Base-by-base conservation (phyloP, 2,888 invertebrate genomes). In the Euzophera pinguis region DNA sequence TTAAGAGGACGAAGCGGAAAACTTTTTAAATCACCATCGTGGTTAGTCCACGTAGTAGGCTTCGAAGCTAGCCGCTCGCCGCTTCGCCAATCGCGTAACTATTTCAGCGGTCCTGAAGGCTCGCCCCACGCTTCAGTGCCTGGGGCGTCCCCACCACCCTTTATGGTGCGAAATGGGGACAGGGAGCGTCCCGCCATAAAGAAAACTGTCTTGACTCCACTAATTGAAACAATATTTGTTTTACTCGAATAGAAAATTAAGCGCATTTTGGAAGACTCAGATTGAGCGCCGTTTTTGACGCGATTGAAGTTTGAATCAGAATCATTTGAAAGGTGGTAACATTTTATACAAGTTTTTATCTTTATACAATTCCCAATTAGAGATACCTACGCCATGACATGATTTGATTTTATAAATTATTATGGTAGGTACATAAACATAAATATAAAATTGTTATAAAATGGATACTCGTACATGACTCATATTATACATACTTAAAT, bases 171-270 rank as follows among this genome's bases (percentile, higher is more conserved):
- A 65, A 85, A 83, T 80, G 81, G 81, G 88, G 83, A 76, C 84
- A 87, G 84, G 89, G 89, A 80, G 88, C 82, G 88, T 81, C 86
- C 79, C 78, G 62, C 74, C 74, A 85, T 88, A 87, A 87, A 89
- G 89, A 85, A 88, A 84, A 82, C 80, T 72, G 84, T 86, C 89
- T 89, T 84, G 70, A 67, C 69, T 70, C 63, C 67, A 66, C 77
- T 84, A 84, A 87, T 88, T 87, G 86, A 78, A 78, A 78, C 82
- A 75, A 79, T 84, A 78, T 85, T 86, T 83, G 84, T 67, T 73
- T 73, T 66, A 59, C 63, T 60, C 39, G 59, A 52, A 55, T 55
- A n/a, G 50, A 35, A 69, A 71, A 70, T 73, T 79, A 74, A 73
- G 69, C 67, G 63, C 59, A 64, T 63, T 63, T 63, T 55, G 60